Conservation (phyloP, 2,797 vertebrate species). For the Adelosebastes latens region DNA sequence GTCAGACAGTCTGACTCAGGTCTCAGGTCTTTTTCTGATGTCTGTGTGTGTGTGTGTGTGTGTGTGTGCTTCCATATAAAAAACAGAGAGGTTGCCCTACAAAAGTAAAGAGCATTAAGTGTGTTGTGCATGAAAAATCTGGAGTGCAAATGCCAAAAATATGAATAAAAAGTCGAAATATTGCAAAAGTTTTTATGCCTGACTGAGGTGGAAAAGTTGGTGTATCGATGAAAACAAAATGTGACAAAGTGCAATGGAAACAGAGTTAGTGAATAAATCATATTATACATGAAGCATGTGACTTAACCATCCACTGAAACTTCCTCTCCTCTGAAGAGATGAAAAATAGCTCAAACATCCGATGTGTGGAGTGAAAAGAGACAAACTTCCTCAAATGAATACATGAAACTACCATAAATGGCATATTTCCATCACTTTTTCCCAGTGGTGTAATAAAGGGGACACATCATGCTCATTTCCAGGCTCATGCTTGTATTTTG, state of each 20-base stretch:
- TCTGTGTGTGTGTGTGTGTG: neutral
- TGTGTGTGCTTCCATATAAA: neutral
- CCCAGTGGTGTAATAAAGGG: neutral
- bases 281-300: neutral
- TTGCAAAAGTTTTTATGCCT: no score
- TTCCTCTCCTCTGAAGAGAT: neutral
- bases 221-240: neutral
- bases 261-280: neutral
- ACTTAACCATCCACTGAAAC: neutral
- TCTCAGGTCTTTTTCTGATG: neutral
- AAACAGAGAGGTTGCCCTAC: neutral
- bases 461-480: no score
- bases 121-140: neutral
- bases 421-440: neutral
- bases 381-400: no score
- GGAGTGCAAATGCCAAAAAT: neutral
- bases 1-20: slow-evolving; percentile 11
- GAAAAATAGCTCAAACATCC: neutral
- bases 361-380: neutral
- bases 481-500: neutral
- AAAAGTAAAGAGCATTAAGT: neutral
- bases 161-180: neutral
- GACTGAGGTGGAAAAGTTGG: neutral
- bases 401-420: neutral
- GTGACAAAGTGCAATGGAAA: neutral